Base-by-base conservation (phyloP, 2,113 vertebrate species). In the Paraplagusia blochii region DNA sequence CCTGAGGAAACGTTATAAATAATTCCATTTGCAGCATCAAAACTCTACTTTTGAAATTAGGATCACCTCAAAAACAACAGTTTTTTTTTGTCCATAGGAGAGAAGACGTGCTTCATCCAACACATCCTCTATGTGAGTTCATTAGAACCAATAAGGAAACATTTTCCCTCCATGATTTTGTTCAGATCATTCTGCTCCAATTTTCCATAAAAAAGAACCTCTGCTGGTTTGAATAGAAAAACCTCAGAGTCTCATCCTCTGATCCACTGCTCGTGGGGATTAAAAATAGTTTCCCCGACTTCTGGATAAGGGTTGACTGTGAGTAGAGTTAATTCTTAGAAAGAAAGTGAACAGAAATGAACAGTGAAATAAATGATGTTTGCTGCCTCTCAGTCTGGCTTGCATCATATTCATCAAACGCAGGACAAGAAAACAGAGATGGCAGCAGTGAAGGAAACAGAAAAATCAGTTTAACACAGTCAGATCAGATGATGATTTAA, bases 131-230 rank as follows among this genome's bases (percentile, higher is more conserved):
- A 1, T 33, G 29, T 44, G 6, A 69, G 72, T 83, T 79, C 81
- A 83, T 86, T 88, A 84, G 79, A 90, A 76, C 75, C 82, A 88
- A 90, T 90, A 85, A 89, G 47, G 65, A 58, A 60, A 64, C 71
- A 62, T 73, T 61, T 38, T 67, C 17, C 44, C 69, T 74, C 67
- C 66, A 71, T 45, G 59, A 69, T 81, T 77, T 76, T 68, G n/a
- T 60, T 85, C 63, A 59, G 58, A 76, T 77, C 71, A 69, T 69
- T 83, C 77, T 33, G 7, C 43, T 83, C 62, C 76, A 76, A 81
- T 85, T 82, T 85, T 58, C 63, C 65, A n/a, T 71, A 38, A 68
- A 74, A 78, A 68, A 75, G 74, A 76, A 77, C 68, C 62, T 19
- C 49, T 53, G 56, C 59, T 79, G 81, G 85, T 82, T 59, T 84